These are phyloP conservation scores for Nesometra sesokonis DNA, from an alignment of 35 echinoderm and acorn worm species.

Conservation along the genomic window DNA sequence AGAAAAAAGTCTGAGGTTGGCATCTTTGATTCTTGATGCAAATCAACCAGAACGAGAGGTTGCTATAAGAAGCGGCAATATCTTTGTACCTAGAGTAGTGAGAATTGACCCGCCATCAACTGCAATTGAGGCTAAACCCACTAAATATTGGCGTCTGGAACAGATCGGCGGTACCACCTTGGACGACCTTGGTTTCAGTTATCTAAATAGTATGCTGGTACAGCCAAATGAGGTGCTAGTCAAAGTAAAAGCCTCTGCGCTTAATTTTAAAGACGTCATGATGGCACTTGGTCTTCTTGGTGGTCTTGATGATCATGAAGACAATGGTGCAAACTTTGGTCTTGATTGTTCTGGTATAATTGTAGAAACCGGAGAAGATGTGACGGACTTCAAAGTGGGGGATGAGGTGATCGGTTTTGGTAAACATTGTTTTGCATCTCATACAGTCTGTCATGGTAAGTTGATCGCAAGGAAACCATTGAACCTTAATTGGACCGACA, in stretches of 20 bases:
- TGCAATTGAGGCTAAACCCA: too few species aligned
- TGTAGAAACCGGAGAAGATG: constrained; percentile 33
- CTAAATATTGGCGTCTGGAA: too few species aligned
- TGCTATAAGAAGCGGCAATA: too few species aligned
- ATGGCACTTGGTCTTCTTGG: too few species aligned
- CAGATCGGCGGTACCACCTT: constrained; percentile 10
- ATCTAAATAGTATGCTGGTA: constrained; percentile 4
- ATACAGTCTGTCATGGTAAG: constrained; percentile 21
- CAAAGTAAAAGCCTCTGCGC: constrained; percentile 32
- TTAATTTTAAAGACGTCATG: constrained; percentile 44
- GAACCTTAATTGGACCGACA: constrained; percentile 5
- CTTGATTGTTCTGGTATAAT: constrained; percentile 51
- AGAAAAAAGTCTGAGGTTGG: too few species aligned
- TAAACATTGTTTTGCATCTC: constrained; percentile 38
- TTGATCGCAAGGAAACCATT: constrained; percentile 33
- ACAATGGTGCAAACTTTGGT: background rate
- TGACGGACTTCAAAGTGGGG: constrained; percentile 11
- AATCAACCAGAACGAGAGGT: too few species aligned
- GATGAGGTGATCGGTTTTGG: constrained; percentile 63
- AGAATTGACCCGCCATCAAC: too few species aligned
- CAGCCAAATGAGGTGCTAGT: constrained; percentile 27
- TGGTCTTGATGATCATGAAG: constrained; percentile 3
- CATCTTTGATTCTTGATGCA: too few species aligned
- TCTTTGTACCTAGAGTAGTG: too few species aligned
- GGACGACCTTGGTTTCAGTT: constrained; percentile 24